Evolutionary conservation across 2,113 vertebrate species (phyloP).

Genomic region (Nettapus auritus): DNA sequence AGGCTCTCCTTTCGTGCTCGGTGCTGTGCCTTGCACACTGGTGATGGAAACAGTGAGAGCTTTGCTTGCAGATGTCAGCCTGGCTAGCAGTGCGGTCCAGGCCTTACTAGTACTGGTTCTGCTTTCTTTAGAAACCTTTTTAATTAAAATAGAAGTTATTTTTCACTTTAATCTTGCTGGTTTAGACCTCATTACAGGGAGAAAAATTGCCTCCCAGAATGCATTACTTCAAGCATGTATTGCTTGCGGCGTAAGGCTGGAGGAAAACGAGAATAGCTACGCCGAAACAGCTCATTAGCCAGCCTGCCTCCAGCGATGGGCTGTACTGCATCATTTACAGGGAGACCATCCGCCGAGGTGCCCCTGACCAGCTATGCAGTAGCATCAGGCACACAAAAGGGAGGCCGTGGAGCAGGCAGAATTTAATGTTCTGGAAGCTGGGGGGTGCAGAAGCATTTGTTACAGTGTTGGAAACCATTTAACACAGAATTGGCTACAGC

Average conservation of each 20-base stretch:
- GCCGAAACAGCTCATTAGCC: neutral
- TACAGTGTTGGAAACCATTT: neutral
- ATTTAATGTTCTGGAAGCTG: neutral
- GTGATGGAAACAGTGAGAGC: neutral
- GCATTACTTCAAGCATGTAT: neutral
- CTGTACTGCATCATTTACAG: accelerated
- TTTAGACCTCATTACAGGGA: neutral
- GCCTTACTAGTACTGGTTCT: neutral
- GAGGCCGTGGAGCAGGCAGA: neutral
- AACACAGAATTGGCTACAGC: neutral
- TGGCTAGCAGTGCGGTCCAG: accelerated
- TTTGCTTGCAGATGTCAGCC: neutral
- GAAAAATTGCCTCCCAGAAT: neutral
- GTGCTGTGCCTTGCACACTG: accelerated
- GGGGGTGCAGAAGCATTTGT: no score
- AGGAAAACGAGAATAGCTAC: neutral
- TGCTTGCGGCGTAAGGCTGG: neutral
- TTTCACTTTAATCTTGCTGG: neutral
- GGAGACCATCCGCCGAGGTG: neutral
- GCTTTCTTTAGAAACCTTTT: neutral
- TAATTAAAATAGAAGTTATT: neutral
- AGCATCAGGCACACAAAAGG: accelerated
- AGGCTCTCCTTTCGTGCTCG: accelerated
- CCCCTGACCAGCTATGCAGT: neutral
- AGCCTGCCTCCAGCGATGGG: neutral